These are phyloP conservation scores for Burhinus bistriatus DNA, from an alignment of 2,113 vertebrate species.

Conservation along the genomic window DNA sequence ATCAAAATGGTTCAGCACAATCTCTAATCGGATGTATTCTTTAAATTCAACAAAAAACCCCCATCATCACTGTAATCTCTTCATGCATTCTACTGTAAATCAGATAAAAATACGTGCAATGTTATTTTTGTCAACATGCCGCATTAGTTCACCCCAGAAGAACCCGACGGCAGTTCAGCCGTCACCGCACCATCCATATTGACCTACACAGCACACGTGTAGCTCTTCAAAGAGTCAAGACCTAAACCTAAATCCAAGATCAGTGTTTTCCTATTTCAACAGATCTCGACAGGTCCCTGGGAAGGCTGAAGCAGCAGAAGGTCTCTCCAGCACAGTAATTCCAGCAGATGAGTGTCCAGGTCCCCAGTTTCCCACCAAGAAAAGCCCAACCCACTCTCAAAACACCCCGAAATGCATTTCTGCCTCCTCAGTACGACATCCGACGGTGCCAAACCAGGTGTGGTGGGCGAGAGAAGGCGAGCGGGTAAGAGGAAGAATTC, in stretches of 20 bases:
- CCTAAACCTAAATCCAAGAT: not conserved
- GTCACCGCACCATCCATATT: not conserved
- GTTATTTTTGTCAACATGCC: not conserved
- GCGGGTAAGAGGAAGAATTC: not conserved
- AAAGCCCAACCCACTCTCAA: not conserved
- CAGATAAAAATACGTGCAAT: not conserved
- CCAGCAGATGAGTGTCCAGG: rapidly evolving
- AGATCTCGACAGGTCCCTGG: rapidly evolving
- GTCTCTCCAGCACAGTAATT: not conserved
- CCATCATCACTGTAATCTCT: not conserved
- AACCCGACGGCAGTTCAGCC: not conserved
- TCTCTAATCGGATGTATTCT: not conserved
- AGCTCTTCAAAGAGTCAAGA: not conserved
- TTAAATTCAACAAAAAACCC: not conserved
- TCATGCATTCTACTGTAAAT: not conserved
- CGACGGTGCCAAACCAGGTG: not conserved
- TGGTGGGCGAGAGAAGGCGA: rapidly evolving
- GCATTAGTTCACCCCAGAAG: not conserved
- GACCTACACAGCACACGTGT: rapidly evolving
- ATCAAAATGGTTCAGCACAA: not conserved
- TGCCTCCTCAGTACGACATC: not conserved
- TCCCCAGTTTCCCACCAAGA: not conserved
- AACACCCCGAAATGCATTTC: rapidly evolving
- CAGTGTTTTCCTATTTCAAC: not conserved
- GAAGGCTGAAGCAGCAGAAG: not conserved